phyloP scores from a whole-genome alignment of 2,888 invertebrate genomes.

The Diarsia mendica region DNA sequence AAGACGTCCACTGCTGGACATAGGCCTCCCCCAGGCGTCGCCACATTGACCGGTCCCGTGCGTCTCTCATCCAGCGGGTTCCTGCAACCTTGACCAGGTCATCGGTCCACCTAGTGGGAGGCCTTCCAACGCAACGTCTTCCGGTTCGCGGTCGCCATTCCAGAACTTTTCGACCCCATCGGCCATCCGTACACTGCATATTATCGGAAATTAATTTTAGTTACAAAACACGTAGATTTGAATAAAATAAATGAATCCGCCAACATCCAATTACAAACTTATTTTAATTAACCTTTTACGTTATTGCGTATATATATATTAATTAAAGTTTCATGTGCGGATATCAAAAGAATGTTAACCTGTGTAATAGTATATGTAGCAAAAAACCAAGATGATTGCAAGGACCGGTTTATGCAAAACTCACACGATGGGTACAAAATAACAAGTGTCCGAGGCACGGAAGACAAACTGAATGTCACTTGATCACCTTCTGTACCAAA shows the following conservation, averaged over 20 bases:
- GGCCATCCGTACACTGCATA: no score
- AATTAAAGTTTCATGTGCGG: conserved; percentile 20
- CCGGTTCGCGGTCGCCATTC: no score
- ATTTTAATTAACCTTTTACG: conserved; percentile 17
- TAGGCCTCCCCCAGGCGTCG: no score
- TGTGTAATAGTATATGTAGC: conserved; percentile 39
- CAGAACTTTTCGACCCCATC: no score
- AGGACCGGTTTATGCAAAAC: conserved; percentile 80
- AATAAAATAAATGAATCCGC: conserved; percentile 31
- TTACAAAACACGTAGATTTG: conserved; percentile 29
- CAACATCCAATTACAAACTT: conserved; percentile 21
- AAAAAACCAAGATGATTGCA: conserved; percentile 70
- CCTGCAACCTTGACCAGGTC: no score
- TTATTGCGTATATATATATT: conserved; percentile 22
- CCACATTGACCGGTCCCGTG: no score
- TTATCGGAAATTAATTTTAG: background rate
- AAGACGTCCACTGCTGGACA: no score
- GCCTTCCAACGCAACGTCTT: no score
- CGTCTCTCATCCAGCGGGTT: no score
- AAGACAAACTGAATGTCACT: conserved; percentile 86
- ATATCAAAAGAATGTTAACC: conserved; percentile 54
- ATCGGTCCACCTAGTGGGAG: no score
- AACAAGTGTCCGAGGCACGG: conserved; percentile 69
- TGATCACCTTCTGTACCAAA: conserved; percentile 81
- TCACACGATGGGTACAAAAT: conserved; percentile 66